Base-by-base conservation (phyloP, 2,797 vertebrate genomes). In the Orientallactaga sibirica region DNA sequence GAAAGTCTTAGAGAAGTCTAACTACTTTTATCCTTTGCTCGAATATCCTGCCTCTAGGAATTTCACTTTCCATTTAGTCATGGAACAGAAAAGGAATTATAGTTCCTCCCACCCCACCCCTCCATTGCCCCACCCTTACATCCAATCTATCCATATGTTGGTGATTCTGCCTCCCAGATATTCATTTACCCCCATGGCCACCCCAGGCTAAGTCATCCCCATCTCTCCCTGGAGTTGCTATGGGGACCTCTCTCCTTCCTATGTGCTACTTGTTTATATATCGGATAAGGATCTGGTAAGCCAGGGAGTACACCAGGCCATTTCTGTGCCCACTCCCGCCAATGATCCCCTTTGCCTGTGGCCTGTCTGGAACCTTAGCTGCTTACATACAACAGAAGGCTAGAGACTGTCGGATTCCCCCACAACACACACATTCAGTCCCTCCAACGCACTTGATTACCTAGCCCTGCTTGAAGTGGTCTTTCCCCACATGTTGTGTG, bases 1-100 rank as follows among this genome's bases (percentile, higher is more conserved):
- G 75, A 93, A 79, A 90, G 86, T 27, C 78, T 22, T 61, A 75
- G 58, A 80, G 27, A 82, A 84, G 73, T 82, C 5, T 33, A 29
- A 33, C 7, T 73, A 86, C n/a, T 91, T 84, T 87, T 37, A 81
- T 33, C 14, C 4, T 85, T 14, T 64, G 91, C 15, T 12, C 82
- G 9, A 86, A 73, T 62, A 41, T 9, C 7, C 16, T 8, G 7
- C 62, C 24, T 92, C n/a, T 25, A 73, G 29, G n/a, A 61, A 94
- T 25, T 29, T 76, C 20, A 33, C 66, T 55, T 0, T 68, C 66
- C 62, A 58, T 14, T 86, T 7, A 29, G 18, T 68, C 62, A 80
- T 1, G 5, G 24, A 33, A 71, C 9, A 8, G 78, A 41, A 70
- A 43, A 16, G 25, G 29, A 62, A 9, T 74, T 8, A 0, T 15